Evolutionary conservation across 2,113 vertebrate genomes (phyloP), one percentile per base, ranked within the genome.

Genomic region (Emberiza fucata): DNA sequence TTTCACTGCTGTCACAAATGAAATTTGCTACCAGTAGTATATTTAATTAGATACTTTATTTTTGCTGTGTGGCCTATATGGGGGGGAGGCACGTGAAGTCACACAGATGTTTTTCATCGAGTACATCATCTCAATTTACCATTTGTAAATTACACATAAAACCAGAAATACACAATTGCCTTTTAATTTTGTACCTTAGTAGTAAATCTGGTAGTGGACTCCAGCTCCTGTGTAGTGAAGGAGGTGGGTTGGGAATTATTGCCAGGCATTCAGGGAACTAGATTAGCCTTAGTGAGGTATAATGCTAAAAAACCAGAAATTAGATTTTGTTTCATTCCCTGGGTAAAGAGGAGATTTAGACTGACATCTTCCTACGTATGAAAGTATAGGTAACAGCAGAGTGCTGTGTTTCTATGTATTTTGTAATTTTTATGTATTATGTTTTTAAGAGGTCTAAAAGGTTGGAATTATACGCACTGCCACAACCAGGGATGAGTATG

Each of bases 91-190:
- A 37, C 4, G 3, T 21, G 13, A 37, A 76, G n/a, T 51, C 76
- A 75, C 22, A 40, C 5, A 23, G 16, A n/a, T 35, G 13, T 39
- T 39, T 59, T 72, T 37, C 27, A 14, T 6, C 0, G 5, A 68
- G 19, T 31, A 29, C 0, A 0, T 39, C 2, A 48, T 53, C 19
- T n/a, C 39, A 86, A 53, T 53, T 64, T 39, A 42, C 8, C 23
- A 19, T 73, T 75, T 53, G 20, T 84, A 35, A 70, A 28, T 59
- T 22, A 53, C 28, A 81, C 1, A 1, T 47, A 27, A 75, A 68
- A 86, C 48, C 39, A 88, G 35, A 72, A 71, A 80, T 35, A 22
- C 5, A 22, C 9, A 64, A 40, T 8, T 84, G 16, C 37, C 12
- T 8, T 83, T 89, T 31, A 31, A 78, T 90, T 81, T 88, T 72